Evolutionary conservation across 1,140 invertebrate species (phyloP).

Genomic region (Druon quercuslanigerum): DNA sequence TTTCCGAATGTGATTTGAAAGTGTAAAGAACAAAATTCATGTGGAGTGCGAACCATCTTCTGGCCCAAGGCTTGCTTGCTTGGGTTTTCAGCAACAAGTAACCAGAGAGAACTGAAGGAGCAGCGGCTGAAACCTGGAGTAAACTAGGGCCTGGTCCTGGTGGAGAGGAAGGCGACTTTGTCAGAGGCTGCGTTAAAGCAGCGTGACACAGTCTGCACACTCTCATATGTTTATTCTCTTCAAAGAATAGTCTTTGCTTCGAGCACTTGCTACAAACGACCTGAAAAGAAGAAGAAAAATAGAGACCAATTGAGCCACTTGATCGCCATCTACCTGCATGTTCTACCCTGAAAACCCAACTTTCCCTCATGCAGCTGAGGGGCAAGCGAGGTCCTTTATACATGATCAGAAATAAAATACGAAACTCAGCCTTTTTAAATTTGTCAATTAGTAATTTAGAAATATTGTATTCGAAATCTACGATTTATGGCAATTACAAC

Average conservation of each 20-base stretch:
- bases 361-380: too few species aligned
- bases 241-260: constrained; percentile 80
- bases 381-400: too few species aligned
- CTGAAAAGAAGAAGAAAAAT: constrained; percentile 64
- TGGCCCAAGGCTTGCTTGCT: constrained; percentile 77
- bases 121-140: constrained; percentile 77
- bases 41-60: constrained; percentile 79
- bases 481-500: too few species aligned
- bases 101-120: constrained; percentile 77
- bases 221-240: constrained; percentile 78
- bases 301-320: too few species aligned
- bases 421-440: too few species aligned
- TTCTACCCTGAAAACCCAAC: too few species aligned
- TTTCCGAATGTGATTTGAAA: constrained; percentile 78
- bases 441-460: too few species aligned
- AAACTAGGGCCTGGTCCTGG: constrained; percentile 69
- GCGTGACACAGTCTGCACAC: constrained; percentile 72
- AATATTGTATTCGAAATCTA: too few species aligned
- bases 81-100: constrained; percentile 79
- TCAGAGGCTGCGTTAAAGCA: constrained; percentile 67
- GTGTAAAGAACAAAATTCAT: constrained; percentile 81
- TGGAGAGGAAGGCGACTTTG: constrained; percentile 66
- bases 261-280: constrained; percentile 85
- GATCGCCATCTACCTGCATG: too few species aligned
- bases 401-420: too few species aligned